Evolutionary conservation across 2,888 invertebrate genomes (phyloP).

Genomic region (Heteropelma amictum): DNA sequence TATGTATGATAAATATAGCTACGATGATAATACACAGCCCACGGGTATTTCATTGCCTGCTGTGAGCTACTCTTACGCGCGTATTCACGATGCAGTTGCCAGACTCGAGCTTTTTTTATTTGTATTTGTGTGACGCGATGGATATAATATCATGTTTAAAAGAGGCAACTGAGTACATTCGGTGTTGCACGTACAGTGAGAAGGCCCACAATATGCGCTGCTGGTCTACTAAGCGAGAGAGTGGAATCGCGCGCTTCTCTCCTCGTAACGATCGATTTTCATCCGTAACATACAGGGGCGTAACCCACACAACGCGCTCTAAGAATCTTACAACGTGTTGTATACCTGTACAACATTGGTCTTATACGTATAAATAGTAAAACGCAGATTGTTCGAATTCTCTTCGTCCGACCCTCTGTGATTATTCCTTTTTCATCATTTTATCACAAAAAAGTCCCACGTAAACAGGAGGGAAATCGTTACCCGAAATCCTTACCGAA

Average conservation of each 20-base stretch:
- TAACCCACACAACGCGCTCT: slow-evolving; percentile 55
- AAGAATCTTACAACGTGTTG: slow-evolving; percentile 36
- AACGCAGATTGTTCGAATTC: no score
- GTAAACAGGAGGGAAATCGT: no score
- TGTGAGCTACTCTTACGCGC: neutral
- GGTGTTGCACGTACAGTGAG: neutral
- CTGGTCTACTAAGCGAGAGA: neutral
- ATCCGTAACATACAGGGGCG: slow-evolving; percentile 56
- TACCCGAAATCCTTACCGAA: no score
- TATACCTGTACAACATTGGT: neutral
- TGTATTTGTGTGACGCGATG: neutral
- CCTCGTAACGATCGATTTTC: slow-evolving; percentile 61
- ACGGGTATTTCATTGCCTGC: neutral
- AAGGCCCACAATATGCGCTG: slow-evolving; percentile 12
- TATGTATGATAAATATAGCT: slow-evolving; percentile 14
- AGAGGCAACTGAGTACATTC: slow-evolving; percentile 29
- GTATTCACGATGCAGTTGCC: slow-evolving; percentile 4
- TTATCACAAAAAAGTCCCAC: no score
- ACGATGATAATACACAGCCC: slow-evolving; percentile 1
- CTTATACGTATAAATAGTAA: no score
- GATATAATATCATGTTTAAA: slow-evolving; percentile 4
- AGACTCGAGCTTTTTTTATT: neutral
- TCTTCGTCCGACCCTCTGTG: no score
- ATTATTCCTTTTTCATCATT: no score
- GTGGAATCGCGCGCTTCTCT: slow-evolving; percentile 48